Percentiles rank a stretch among this genome's conserved stretches.
Conservation (phyloP, 2,888 invertebrate genomes). For the Chorisops tibialis region DNA sequence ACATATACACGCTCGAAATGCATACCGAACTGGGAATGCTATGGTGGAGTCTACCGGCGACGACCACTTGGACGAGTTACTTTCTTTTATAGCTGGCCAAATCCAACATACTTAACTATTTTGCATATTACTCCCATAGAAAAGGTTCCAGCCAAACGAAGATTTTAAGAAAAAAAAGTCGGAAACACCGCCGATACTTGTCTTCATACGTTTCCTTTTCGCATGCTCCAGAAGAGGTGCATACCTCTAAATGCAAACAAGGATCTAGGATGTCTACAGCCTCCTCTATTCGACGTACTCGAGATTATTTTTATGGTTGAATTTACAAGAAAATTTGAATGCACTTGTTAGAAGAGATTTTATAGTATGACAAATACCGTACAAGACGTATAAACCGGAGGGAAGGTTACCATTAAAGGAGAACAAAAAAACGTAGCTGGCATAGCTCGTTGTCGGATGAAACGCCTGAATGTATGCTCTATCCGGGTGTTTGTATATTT, state of each 20-base stretch:
- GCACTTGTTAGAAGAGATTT: constrained; percentile 31
- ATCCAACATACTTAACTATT: background rate
- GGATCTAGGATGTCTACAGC: background rate
- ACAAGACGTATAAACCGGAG: too few species aligned
- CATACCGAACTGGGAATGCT: too few species aligned
- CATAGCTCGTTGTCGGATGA: too few species aligned
- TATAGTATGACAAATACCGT: constrained; percentile 7
- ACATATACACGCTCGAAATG: too few species aligned
- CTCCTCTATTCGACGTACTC: constrained; percentile 11
- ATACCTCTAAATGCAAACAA: background rate
- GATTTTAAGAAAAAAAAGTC: too few species aligned
- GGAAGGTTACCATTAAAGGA: too few species aligned
- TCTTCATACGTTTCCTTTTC: too few species aligned
- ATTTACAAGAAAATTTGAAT: constrained; percentile 32
- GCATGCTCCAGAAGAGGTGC: background rate
- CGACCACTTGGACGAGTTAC: background rate
- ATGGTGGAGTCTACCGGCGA: background rate
- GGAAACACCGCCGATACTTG: too few species aligned
- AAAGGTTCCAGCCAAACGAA: too few species aligned
- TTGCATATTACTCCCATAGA: background rate
- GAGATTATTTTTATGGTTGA: constrained; percentile 33
- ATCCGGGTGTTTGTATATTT: too few species aligned
- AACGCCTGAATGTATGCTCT: too few species aligned
- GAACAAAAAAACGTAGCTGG: too few species aligned
- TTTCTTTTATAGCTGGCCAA: background rate